Conservation (phyloP, 2,113 vertebrate genomes). For the Engraulis encrasicolus region DNA sequence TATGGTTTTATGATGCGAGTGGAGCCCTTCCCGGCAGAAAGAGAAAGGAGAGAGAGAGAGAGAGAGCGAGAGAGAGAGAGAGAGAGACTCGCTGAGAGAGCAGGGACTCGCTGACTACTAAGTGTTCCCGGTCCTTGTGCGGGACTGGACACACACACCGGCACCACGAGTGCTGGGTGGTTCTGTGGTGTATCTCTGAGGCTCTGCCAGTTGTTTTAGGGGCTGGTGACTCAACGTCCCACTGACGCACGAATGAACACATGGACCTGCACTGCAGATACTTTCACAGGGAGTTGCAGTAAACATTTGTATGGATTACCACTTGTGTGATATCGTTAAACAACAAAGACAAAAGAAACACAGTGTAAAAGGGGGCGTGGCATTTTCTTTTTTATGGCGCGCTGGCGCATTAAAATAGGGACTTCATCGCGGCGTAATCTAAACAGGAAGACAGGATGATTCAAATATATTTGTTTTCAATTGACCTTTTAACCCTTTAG, state of each 20-base stretch:
- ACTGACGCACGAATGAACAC: background rate
- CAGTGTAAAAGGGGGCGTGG: background rate
- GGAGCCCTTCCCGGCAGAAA: slow-evolving; percentile 44
- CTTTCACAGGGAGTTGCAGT: slow-evolving; percentile 32
- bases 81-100: slow-evolving; percentile 28
- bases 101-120: background rate
- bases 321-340: background rate
- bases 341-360: background rate
- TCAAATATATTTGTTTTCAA: slow-evolving; percentile 17
- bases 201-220: slow-evolving; percentile 45
- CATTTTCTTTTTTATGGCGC: background rate
- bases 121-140: background rate
- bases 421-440: background rate
- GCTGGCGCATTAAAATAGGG: no score
- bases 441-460: slow-evolving; percentile 36
- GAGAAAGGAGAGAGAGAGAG: slow-evolving; percentile 30
- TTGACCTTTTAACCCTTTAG: slow-evolving; percentile 32
- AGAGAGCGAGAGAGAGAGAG: slow-evolving; percentile 17
- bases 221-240: slow-evolving; percentile 27
- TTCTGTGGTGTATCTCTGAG: slow-evolving; percentile 44
- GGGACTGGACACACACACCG: slow-evolving; percentile 28
- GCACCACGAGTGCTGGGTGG: background rate
- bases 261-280: background rate
- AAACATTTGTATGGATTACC: slow-evolving; percentile 44
- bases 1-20: slow-evolving; percentile 50